Base-by-base conservation (phyloP, 2,797 vertebrate genomes). In the Helicolenus hilgendorfi region DNA sequence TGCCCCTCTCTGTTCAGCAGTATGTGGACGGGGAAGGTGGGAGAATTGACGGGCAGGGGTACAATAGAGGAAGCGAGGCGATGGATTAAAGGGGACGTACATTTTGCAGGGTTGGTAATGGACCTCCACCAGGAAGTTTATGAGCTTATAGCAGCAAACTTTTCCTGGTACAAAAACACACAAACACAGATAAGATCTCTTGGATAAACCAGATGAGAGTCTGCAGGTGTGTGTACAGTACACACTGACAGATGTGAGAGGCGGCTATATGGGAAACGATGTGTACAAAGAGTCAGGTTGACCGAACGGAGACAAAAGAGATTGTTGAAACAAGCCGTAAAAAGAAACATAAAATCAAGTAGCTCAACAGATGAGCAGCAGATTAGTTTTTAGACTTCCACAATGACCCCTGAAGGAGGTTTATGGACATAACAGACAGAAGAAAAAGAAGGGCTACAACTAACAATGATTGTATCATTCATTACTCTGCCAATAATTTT, bases 1-100 rank as follows among this genome's bases (percentile, higher is more conserved):
- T 70, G 68, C 36, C 82, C 74, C 75, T 26, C 82, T 85, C 67
- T 81, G 13, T 89, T 81, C 72, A 89, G 79, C 72, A 26, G 27
- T 22, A 41, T 69, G 60, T 71, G 27, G 35, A 72, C n/a, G 67
- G n/a, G 64, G 24, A 79, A 45, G 36, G 58, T n/a, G 14, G 67
- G 7, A 58, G 53, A 76, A 64, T 33, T 74, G 33, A 89, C 5
- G 35, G 38, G 63, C 10, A 76, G 29, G 71, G 26, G 53, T 26
- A 71, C 68, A 55, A 81, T 29, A 68, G 45, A 83, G 38, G 82
- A 55, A 81, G 60, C 18, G 10, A 71, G 29, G 69, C 4, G 7
- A 33, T 62, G 41, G 60, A 79, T 88, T 85, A 33, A 85, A 80
- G 72, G 76, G 36, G 70, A 83, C 4, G 8, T 27, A 18, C 11